Evolutionary conservation across 1,140 invertebrate species (phyloP), one percentile per base, ranked within the genome.

Genomic region (Archivesica marissinica): DNA sequence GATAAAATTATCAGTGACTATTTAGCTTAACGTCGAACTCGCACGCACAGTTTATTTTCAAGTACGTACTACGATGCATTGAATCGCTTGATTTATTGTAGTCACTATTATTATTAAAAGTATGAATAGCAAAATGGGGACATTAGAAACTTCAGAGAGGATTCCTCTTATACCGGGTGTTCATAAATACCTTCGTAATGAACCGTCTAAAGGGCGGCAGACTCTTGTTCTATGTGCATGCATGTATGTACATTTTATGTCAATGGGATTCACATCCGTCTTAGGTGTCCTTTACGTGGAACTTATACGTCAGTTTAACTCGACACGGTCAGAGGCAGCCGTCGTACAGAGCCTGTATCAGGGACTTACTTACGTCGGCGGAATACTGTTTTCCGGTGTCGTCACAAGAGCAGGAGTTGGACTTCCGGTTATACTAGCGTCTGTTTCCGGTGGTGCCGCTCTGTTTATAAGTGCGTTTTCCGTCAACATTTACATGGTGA

Each of bases 181-280:
- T 28, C 30, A 17, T 2, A 41, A 59, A 20, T 11, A 30, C 15
- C 13, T 13, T 20, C 47, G 52, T n/a, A 41, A 13, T 35, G 41
- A 61, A 47, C 54, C 54, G 28, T 64, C 77, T 17, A 79, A 66
- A 47, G 30, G 56, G 33, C 56, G 77, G 0, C 77, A 79, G 35
- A 20, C 38, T 30, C 15, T 20, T 4, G 30, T 79, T 61, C 25
- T 79, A 1, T 20, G 44, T 4, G 77, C 77, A 41, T 79, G 77
- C 25, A 61, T 79, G 54, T 79, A 79, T 30, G 30, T 79, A 30
- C 77, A 79, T 68, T 66, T 79, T 15, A 79, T 79, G 77, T 79
- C 77, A 7, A 25, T 79, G 6, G 77, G 77, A 35, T 79, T 79
- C 68, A 38, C 77, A 2, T 17, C 23, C 1, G 23, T 66, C 4